Conservation (phyloP, 2,888 invertebrate genomes). For the Orgyia antiqua region DNA sequence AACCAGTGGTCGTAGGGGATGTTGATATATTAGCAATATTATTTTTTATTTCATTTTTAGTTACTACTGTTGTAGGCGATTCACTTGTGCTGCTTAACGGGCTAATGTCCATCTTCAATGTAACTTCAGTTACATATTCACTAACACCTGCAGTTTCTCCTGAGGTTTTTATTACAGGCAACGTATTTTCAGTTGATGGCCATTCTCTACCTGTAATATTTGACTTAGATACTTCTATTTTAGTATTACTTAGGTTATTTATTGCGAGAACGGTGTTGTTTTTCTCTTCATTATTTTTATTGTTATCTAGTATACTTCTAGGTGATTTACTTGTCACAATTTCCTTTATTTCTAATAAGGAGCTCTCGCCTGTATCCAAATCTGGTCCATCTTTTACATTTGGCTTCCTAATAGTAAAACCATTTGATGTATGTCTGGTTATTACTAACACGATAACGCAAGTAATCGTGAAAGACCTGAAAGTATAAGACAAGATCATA, state of each 20-base stretch:
- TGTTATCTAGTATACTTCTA: background rate
- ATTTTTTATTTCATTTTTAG: background rate
- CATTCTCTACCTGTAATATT: background rate
- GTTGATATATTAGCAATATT: background rate
- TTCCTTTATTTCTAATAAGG: slow-evolving; percentile 32
- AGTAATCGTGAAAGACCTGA: slow-evolving; percentile 52
- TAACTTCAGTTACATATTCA: background rate
- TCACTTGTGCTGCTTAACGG: background rate
- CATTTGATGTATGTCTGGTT: slow-evolving; percentile 35
- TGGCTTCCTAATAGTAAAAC: slow-evolving; percentile 38
- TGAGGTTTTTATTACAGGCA: background rate
- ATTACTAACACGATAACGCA: slow-evolving; percentile 39
- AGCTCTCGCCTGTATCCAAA: slow-evolving; percentile 35
- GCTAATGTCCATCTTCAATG: background rate
- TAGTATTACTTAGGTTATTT: background rate
- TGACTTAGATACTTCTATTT: background rate
- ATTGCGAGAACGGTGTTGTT: background rate
- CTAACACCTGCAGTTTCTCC: background rate
- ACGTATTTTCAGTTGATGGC: background rate
- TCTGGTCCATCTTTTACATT: slow-evolving; percentile 21
- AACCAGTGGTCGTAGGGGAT: background rate
- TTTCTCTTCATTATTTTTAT: background rate
- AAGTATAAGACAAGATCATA: too few relatives aligned
- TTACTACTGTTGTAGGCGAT: background rate
- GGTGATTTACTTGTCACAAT: too few relatives aligned